Evolutionary conservation across 2,888 invertebrate species (phyloP).

Genomic region (Andrena bicolor): DNA sequence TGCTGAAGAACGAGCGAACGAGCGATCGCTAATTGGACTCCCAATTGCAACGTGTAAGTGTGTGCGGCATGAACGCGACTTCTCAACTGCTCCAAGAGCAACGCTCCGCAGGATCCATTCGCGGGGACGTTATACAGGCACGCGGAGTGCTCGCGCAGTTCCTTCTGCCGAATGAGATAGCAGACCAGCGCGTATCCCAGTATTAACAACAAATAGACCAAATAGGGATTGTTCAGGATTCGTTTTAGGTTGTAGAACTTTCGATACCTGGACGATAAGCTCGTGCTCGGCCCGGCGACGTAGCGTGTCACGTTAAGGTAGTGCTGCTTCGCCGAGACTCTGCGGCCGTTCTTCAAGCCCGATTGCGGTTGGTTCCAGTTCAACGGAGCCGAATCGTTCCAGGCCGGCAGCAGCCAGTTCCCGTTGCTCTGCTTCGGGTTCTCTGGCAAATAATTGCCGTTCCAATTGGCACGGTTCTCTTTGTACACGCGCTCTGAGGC

Average conservation of each 20-base stretch:
- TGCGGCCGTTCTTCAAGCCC: constrained; percentile 81
- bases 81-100: background rate
- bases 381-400: constrained; percentile 79
- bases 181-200: constrained; percentile 32
- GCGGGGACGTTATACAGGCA: background rate
- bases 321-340: constrained; percentile 89
- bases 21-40: background rate
- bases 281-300: constrained; percentile 89
- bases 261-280: constrained; percentile 80
- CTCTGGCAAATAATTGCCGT: constrained; percentile 84
- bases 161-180: constrained; percentile 14
- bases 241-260: constrained; percentile 56
- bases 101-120: background rate
- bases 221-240: constrained; percentile 21
- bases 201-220: constrained; percentile 11
- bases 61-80: background rate
- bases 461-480: constrained; percentile 85
- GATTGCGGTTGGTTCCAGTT: constrained; percentile 78
- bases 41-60: background rate
- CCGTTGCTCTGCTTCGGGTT: constrained; percentile 77
- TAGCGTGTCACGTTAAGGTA: constrained; percentile 93
- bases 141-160: background rate
- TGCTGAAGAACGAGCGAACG: background rate
- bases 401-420: constrained; percentile 80
- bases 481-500: constrained; percentile 83